Percentiles rank a stretch among this genome's conserved stretches.
Evolutionary conservation across 2,113 vertebrate species (phyloP).

Genomic region (Junco hyemalis): DNA sequence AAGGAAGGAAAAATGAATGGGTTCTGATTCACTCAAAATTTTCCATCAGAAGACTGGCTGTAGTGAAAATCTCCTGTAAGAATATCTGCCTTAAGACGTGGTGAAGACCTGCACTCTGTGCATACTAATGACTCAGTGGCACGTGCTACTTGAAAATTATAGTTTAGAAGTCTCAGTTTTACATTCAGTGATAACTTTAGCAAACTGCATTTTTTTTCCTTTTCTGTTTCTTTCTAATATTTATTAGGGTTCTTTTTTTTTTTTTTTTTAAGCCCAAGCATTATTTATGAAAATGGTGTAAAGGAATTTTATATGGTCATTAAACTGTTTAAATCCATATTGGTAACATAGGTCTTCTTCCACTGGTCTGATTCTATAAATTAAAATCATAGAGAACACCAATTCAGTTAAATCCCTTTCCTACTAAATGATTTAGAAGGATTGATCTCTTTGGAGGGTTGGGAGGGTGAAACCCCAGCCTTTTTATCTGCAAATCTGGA

Average conservation of each 20-base stretch:
- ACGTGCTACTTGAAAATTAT: neutral
- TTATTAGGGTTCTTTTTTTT: neutral
- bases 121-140: neutral
- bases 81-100: neutral
- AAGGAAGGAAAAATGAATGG: neutral
- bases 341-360: neutral
- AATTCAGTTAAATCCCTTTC: neutral
- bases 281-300: neutral
- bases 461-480: neutral
- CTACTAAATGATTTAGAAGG: neutral
- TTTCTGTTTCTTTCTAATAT: neutral
- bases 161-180: neutral
- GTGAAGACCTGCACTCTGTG: neutral
- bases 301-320: neutral
- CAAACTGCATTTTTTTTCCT: neutral
- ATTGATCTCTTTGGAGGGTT: neutral
- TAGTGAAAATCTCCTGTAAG: neutral
- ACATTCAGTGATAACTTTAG: neutral
- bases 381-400: neutral
- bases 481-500: neutral
- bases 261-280: neutral
- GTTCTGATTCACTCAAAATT: neutral
- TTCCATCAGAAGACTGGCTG: neutral
- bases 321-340: neutral
- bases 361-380: neutral